Conservation (phyloP, 2,888 invertebrate species). For the Chrysotoxum bicinctum region DNA sequence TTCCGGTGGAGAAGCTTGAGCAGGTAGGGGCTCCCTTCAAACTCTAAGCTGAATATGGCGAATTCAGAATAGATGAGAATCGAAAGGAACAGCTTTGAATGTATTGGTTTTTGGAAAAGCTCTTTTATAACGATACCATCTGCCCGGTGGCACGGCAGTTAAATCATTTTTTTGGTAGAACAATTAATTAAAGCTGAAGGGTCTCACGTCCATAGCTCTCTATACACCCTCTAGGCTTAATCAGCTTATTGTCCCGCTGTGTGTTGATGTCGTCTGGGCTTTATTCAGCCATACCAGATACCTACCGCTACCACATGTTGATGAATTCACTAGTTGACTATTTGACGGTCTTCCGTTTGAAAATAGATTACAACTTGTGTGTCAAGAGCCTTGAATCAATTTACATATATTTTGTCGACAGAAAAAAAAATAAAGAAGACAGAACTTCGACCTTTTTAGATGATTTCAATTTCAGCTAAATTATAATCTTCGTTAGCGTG, state of each 20-base stretch:
- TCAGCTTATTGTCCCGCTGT: conserved; percentile 10
- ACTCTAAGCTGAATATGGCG: conserved; percentile 60
- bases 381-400: conserved; percentile 16
- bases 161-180: neutral
- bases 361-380: conserved; percentile 34
- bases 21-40: neutral
- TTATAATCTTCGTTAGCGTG: conserved; percentile 16
- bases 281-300: neutral
- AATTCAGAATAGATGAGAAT: conserved; percentile 27
- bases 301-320: neutral
- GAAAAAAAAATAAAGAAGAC: conserved; percentile 2
- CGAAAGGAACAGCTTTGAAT: neutral
- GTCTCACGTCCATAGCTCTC: conserved; percentile 6
- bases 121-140: neutral
- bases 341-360: neutral
- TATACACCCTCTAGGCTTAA: neutral
- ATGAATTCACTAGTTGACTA: conserved; percentile 17
- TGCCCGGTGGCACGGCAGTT: conserved; percentile 1
- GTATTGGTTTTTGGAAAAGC: neutral
- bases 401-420: conserved; percentile 18
- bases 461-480: conserved; percentile 8
- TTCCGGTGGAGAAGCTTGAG: neutral
- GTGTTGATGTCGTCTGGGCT: neutral
- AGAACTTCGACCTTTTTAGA: conserved; percentile 28
- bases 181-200: conserved; percentile 14